Evolutionary conservation across 2,888 invertebrate species (phyloP), one percentile per base, ranked within the genome.

Genomic region (Aporophyla nigra): DNA sequence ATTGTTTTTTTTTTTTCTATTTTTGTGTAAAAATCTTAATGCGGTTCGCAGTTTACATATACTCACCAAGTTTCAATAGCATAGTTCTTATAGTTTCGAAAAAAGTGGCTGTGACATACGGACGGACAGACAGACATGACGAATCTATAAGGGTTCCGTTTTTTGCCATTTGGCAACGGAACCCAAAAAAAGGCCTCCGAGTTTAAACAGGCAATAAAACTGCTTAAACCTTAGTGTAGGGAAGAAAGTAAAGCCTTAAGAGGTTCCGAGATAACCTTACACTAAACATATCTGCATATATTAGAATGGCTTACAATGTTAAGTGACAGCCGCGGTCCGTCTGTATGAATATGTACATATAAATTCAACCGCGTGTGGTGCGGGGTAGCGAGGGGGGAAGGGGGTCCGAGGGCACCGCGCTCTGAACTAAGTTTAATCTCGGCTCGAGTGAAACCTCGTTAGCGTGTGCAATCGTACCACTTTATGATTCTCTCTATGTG

Each of bases 401-500:
- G 19, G 19, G 5, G 7, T 0, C 4, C n/a, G 43, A 43, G 9
- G 33, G 66, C 66, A 24, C 43, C 51, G 71, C 61, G 63, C 53
- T 33, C 51, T n/a, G 40, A 43, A 27, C 79, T 56, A 72, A 63
- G 74, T 73, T 54, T 66, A 70, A 61, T 54, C 69, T 70, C 33
- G 59, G 21, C 61, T 80, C 51, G 75, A 66, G 69, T 70, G 72
- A 66, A 65, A 80, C 66, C 63, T 80, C 80, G 76, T 81, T 71
- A 81, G 76, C 75, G 81, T 74, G 59, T 40, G 63, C 70, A 65
- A 33, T 74, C 56, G 66, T 68, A 53, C 70, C 80, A 51, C 71
- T 82, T 62, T 75, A 71, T 65, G 61, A 80, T 67, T 54, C 66
- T 71, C 56, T 63, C 61, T 68, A 54, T 74, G 78, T 19, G 82